Conservation (phyloP, 2,888 invertebrate species). For the Cremastinae sp. region DNA sequence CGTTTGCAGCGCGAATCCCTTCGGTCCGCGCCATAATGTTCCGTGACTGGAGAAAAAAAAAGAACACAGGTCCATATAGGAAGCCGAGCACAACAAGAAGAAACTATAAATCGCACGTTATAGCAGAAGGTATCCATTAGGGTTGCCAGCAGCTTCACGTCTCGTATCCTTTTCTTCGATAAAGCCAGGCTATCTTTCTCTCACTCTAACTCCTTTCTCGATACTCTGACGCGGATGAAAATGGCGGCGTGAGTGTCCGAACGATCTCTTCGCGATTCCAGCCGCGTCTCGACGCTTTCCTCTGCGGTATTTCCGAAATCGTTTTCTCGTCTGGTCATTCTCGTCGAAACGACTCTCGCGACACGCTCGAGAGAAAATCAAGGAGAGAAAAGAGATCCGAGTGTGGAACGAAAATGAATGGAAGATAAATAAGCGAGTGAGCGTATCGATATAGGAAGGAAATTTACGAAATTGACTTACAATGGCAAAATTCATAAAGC, state of each 20-base stretch:
- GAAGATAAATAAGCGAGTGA: constrained; percentile 11
- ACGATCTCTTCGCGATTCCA: constrained; percentile 48
- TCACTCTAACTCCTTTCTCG: not conserved
- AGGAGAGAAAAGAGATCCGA: not conserved
- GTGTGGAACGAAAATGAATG: not conserved
- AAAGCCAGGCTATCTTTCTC: constrained; percentile 20
- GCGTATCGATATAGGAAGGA: not conserved
- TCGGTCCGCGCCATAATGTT: constrained; percentile 7
- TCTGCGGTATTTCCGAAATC: constrained; percentile 52
- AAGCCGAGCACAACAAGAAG: constrained; percentile 37
- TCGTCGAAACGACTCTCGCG: constrained; percentile 23
- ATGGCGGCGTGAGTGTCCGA: constrained; percentile 9
- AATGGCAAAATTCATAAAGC: constrained; percentile 6
- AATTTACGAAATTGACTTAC: not conserved
- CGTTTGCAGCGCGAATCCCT: constrained; percentile 36
- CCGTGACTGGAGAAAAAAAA: not conserved
- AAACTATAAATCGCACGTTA: constrained; percentile 57
- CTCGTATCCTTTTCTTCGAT: constrained; percentile 41
- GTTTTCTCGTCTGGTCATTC: constrained; percentile 46
- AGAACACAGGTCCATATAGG: constrained; percentile 12
- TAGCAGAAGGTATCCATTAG: constrained; percentile 51
- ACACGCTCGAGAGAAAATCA: not conserved
- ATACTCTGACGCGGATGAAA: constrained; percentile 4
- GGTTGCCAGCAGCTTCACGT: constrained; percentile 48
- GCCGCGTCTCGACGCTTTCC: constrained; percentile 50